Conservation (phyloP, 1,140 invertebrate genomes). For the Zaprionus tsacasi region DNA sequence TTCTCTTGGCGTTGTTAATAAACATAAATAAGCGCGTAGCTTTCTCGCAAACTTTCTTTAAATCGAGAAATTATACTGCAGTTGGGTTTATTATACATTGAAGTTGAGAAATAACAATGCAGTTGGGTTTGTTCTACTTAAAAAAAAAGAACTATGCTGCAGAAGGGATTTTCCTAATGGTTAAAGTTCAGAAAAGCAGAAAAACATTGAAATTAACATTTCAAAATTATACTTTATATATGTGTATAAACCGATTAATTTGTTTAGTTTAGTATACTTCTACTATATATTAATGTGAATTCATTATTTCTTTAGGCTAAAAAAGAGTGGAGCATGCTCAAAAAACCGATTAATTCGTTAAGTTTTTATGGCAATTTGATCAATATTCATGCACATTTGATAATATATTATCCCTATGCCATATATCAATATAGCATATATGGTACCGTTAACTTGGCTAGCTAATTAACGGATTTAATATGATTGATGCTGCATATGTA, state of each 20-base stretch:
- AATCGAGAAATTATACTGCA: not conserved
- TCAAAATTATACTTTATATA: too few species aligned
- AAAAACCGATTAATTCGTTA: not conserved
- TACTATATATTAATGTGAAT: too few species aligned
- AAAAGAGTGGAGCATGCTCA: not conserved
- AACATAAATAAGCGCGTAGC: not conserved
- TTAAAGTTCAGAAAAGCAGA: too few species aligned
- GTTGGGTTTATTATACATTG: not conserved
- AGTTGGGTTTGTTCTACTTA: not conserved
- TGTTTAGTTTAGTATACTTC: too few species aligned
- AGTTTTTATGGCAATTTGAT: not conserved
- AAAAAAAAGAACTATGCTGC: too few species aligned
- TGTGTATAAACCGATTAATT: too few species aligned
- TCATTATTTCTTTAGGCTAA: too few species aligned
- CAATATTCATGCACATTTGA: not conserved
- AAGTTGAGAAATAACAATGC: not conserved
- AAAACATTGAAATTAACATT: too few species aligned
- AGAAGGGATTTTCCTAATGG: too few species aligned
- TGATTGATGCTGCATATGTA: slow-evolving; percentile 45
- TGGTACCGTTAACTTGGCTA: not conserved
- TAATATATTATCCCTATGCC: not conserved
- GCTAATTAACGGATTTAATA: slow-evolving; percentile 7
- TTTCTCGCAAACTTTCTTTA: not conserved
- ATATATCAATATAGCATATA: not conserved
- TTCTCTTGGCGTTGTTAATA: not conserved